Evolutionary conservation across 2,113 vertebrate genomes (phyloP), one percentile per base, ranked within the genome.

Genomic region (Hippoglossus stenolepis): DNA sequence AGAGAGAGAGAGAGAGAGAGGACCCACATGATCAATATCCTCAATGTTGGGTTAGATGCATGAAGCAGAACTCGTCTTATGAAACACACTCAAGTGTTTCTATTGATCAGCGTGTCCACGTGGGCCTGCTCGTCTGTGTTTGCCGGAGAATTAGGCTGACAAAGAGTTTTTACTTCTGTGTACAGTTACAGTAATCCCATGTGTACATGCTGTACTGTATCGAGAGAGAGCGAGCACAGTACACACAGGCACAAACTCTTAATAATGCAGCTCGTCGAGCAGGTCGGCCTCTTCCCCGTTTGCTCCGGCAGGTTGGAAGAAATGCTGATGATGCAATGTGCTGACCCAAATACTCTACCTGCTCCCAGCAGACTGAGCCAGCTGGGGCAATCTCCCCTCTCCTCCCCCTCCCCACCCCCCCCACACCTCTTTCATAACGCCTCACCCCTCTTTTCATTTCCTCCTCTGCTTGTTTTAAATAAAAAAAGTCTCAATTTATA

Each of bases 331-430:
- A 93, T 95, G 94, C 94, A 94, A 74, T 91, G 92, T 95, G 87
- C 93, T 96, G 96, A 96, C 95, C 95, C 94, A 97, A 89, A 96
- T 96, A 95, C 90, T 79, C 83, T 92, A 93, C 92, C 87, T 86
- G 88, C 80, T 96, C 95, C 95, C 94, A 70, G 65, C 43, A 94
- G 95, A 94, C 85, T 86, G 79, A 82, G 70, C 92, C 95, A 95
- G 94, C 92, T 95, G 94, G 92, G 89, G 87, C 85, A 57, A 18
- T 90, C 69, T 85, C 68, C 75, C 65, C 69, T 73, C 64, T 31
- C 82, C 54, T 65, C 38, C 35, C 6, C 31, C 31, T 38, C 56
- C 68, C 75, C 66, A 65, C 73, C 64, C 38, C 80, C 54, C 70
- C 49, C 35, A 1, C 23, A 1, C 47, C 59, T 66, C 77, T 77